Evolutionary conservation across 2,888 invertebrate genomes (phyloP).

Genomic region (Melikaiella ostensackeni): DNA sequence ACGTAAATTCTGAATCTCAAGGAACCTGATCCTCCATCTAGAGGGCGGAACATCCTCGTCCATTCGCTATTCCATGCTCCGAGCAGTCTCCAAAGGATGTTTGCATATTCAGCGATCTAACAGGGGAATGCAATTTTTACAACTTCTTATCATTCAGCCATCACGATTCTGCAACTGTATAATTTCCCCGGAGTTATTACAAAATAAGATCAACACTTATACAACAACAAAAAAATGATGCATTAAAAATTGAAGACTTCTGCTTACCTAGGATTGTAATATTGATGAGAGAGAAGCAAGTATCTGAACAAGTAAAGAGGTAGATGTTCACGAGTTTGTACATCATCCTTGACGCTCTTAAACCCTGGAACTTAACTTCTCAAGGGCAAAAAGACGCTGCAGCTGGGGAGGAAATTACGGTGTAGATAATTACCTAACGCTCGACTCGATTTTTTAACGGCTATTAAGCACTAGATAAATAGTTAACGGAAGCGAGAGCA

Average conservation of each 20-base stretch:
- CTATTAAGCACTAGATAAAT: slow-evolving; percentile 11
- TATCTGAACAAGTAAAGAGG: background rate
- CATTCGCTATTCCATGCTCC: background rate
- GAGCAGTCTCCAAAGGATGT: background rate
- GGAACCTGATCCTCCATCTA: background rate
- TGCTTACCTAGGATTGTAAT: no score
- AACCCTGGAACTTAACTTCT: background rate
- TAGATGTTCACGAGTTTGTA: background rate
- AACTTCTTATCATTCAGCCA: background rate
- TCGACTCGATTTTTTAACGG: slow-evolving; percentile 4
- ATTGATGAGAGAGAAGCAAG: background rate
- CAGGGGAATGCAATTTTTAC: background rate
- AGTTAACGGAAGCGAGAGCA: slow-evolving; percentile 26
- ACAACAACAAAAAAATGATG: background rate
- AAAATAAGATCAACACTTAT: background rate
- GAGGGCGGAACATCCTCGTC: background rate
- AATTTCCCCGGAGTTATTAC: background rate
- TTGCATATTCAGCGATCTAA: slow-evolving; percentile 8
- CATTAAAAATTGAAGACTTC: background rate
- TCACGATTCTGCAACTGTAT: background rate
- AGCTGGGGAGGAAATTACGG: slow-evolving; percentile 1
- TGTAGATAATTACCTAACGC: slow-evolving; percentile 3
- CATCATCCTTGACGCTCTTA: background rate
- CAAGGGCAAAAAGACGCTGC: background rate
- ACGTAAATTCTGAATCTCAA: slow-evolving; percentile 20